These are phyloP conservation scores for Acanthoscelides obtectus DNA, from an alignment of 2,888 invertebrate species.

Conservation along the genomic window DNA sequence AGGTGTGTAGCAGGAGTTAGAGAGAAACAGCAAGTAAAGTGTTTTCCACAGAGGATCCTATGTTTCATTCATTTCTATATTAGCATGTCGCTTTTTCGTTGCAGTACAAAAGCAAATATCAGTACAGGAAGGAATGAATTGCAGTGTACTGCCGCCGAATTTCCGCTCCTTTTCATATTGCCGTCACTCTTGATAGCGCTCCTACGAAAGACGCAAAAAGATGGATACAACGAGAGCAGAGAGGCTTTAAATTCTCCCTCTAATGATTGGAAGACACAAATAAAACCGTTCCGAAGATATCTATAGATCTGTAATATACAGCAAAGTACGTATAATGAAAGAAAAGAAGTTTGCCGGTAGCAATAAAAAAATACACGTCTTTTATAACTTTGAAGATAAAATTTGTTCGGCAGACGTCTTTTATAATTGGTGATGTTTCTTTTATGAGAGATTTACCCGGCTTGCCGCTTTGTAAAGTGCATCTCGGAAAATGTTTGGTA, in stretches of 20 bases:
- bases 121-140: background rate
- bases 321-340: slow-evolving; percentile 9
- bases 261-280: slow-evolving; percentile 15
- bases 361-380: slow-evolving; percentile 16
- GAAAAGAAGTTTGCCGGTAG: slow-evolving; percentile 12
- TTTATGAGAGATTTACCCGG: slow-evolving; percentile 6
- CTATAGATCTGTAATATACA: slow-evolving; percentile 8
- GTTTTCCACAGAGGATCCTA: background rate
- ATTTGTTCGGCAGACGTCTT: slow-evolving; percentile 14
- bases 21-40: no score
- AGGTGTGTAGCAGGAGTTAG: no score
- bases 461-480: background rate
- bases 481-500: background rate
- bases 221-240: background rate
- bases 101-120: background rate
- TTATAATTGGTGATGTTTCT: slow-evolving; percentile 18
- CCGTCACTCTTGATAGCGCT: background rate
- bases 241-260: slow-evolving; percentile 11
- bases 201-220: background rate
- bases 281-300: slow-evolving; percentile 9
- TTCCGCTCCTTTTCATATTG: background rate
- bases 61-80: background rate
- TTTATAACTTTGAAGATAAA: slow-evolving; percentile 7
- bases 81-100: background rate
- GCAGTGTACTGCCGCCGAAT: background rate